Percentiles rank a stretch among this genome's conserved stretches.
Evolutionary conservation across 2,888 invertebrate species (phyloP).

Genomic region (Heliconius hortense): DNA sequence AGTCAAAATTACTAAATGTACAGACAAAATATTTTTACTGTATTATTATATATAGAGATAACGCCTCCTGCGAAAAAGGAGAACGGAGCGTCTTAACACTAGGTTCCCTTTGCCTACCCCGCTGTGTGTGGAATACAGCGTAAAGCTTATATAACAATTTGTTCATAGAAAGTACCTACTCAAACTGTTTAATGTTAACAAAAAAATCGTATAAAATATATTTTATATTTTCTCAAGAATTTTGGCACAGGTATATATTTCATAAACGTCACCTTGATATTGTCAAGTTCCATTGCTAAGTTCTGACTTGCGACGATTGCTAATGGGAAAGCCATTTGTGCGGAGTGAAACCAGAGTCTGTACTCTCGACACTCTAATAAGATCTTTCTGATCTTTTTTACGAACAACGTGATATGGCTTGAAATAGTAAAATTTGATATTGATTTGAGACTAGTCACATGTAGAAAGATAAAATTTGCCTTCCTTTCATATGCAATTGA

Average conservation of each 20-base stretch:
- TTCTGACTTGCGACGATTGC: constrained; percentile 41
- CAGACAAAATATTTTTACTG: no score
- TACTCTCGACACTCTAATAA: constrained; percentile 47
- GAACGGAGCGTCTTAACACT: no score
- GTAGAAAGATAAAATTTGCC: background rate
- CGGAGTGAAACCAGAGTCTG: constrained; percentile 49
- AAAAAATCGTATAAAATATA: no score
- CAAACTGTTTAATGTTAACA: background rate
- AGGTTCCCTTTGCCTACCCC: no score
- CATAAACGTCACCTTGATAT: constrained; percentile 9
- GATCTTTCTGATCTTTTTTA: constrained; percentile 46
- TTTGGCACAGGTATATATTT: no score
- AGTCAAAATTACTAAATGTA: no score
- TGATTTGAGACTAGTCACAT: background rate
- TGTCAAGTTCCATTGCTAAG: constrained; percentile 29
- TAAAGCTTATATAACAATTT: no score
- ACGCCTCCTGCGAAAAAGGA: background rate
- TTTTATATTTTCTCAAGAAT: no score
- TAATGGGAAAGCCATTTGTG: constrained; percentile 68
- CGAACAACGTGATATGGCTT: constrained; percentile 39
- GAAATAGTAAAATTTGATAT: constrained; percentile 1
- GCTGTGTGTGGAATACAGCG: no score
- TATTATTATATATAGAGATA: no score
- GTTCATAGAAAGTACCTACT: background rate
- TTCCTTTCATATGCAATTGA: background rate